Percentiles rank a stretch among this genome's conserved stretches.
Conservation (phyloP, 2,797 vertebrate genomes). For the Crotalus adamanteus region DNA sequence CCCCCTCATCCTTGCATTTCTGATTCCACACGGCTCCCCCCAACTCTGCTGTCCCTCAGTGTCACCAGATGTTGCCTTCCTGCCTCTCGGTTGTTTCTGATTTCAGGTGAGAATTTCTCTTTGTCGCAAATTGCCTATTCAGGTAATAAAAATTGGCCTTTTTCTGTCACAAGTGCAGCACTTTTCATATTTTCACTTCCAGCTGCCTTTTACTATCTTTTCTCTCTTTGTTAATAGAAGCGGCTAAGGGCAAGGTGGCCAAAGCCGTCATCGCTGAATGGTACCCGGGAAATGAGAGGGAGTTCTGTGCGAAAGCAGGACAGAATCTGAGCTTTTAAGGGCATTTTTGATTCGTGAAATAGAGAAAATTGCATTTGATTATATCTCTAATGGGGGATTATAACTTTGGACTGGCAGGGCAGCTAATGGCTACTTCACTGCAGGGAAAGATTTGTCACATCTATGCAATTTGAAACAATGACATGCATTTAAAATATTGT, state of each 20-base stretch:
- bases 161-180: constrained; percentile 58
- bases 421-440: constrained; percentile 61
- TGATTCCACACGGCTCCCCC: background rate
- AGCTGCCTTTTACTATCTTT: constrained; percentile 69
- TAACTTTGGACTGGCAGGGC: constrained; percentile 61
- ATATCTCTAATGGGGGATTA: constrained; percentile 61
- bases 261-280: constrained; percentile 66
- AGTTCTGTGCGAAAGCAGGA: constrained; percentile 51
- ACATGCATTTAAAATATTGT: constrained; percentile 64
- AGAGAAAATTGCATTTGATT: constrained; percentile 65
- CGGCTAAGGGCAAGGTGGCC: constrained; percentile 68
- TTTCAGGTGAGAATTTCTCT: constrained; percentile 57
- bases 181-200: constrained; percentile 67
- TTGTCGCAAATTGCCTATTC: constrained; percentile 58
- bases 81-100: constrained; percentile 15
- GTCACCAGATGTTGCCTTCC: background rate
- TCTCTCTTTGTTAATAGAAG: constrained; percentile 66
- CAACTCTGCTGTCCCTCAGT: accelerated
- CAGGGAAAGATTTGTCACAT: constrained; percentile 55
- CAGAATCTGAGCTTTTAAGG: constrained; percentile 51
- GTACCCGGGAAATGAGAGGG: constrained; percentile 59
- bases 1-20: background rate
- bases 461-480: constrained; percentile 65
- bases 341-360: constrained; percentile 64
- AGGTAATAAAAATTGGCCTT: constrained; percentile 47